Evolutionary conservation across 2,888 invertebrate species (phyloP).

Genomic region (Oscheius sp.): DNA sequence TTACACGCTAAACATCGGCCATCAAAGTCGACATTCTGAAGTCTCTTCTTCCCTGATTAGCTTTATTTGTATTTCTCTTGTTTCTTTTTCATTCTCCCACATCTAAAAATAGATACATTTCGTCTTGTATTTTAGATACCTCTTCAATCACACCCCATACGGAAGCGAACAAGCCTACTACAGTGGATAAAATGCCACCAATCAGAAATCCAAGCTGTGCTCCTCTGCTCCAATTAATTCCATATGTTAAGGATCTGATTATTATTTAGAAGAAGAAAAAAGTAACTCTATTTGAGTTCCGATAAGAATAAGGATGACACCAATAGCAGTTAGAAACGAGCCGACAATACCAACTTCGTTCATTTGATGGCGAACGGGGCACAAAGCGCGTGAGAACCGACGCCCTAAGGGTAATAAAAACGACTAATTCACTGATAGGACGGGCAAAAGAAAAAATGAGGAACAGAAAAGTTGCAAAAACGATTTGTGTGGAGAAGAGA

Average conservation of each 20-base stretch:
- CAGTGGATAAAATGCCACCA: neutral
- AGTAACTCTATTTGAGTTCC: constrained; percentile 15
- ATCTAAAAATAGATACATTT: constrained; percentile 3
- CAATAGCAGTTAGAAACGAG: constrained; percentile 12
- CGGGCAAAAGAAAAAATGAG: neutral
- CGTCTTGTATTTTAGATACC: neutral
- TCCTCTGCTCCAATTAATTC: neutral
- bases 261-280: neutral
- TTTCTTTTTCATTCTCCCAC: constrained; percentile 25
- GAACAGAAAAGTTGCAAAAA: neutral
- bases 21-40: too few relatives aligned
- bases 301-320: constrained; percentile 5
- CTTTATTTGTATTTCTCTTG: neutral
- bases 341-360: constrained; percentile 21
- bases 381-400: constrained; percentile 16
- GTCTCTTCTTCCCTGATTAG: neutral
- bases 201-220: constrained; percentile 10
- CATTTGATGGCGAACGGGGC: neutral
- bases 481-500: neutral
- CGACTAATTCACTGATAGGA: constrained; percentile 17
- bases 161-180: neutral
- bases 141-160: constrained; percentile 19
- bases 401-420: constrained; percentile 8
- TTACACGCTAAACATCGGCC: too few relatives aligned
- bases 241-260: constrained; percentile 8